Base-by-base conservation (phyloP, 2,888 invertebrate genomes). In the Pilophorus perplexus region DNA sequence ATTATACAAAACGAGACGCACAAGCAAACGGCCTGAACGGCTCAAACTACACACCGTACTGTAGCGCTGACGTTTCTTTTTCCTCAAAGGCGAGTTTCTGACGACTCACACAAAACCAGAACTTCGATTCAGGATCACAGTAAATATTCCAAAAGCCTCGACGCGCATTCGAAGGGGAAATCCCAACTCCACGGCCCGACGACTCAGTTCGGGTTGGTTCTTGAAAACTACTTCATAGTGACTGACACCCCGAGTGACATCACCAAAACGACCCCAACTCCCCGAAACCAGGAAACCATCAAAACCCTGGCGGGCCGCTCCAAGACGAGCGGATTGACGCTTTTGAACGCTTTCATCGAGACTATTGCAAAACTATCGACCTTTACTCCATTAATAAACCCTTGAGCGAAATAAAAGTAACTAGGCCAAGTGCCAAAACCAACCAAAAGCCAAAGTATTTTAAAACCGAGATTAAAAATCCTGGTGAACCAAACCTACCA, bases 401-500 rank as follows among this genome's bases (percentile, higher is more conserved):
- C 20, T 37, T 28, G 55, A 22, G 37, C 22, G 33, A 18, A 22
- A 22, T 37, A 55, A 38, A 25, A 52, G 37, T 37, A 55, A 55
- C 55, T 55, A 55, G 55, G 55, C 33, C 55, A 55, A 38, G 37
- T 55, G 55, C 55, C 55, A 55, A 55, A 22, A 55, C 37, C 22
- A 38, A 20, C 18, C 55, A n/a, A 18, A 52, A 27, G 38, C 55
- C 55, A 38, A 55, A 55, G 38, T 22, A 37, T 22, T 38, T 33
- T 33, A 10, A 28, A 2, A 52, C 20, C 22, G 20, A 38, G 22
- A 22, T 5, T 33, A 46, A n/a, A n/a, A n/a, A n/a, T n/a, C n/a
- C n/a, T n/a, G n/a, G n/a, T n/a, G n/a, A n/a, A n/a, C n/a, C n/a
- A n/a, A n/a, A n/a, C n/a, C n/a, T n/a, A n/a, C n/a, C n/a, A n/a